phyloP scores from a whole-genome alignment of 2,113 vertebrate species.

The Catagonus wagneri region DNA sequence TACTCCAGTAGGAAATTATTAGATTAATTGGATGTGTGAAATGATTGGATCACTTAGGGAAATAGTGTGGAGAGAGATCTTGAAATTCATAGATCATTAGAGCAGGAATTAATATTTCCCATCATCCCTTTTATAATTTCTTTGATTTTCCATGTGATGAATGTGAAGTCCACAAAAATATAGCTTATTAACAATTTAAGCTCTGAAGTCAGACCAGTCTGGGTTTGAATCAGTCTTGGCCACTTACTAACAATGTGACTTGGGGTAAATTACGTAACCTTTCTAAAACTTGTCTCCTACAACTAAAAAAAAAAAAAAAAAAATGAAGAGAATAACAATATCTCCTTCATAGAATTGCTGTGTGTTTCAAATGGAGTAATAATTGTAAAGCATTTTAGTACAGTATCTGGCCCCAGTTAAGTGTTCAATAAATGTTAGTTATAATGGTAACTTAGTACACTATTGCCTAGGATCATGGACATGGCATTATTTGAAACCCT shows the following conservation, averaged over 20 bases:
- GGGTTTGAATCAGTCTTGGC: not conserved
- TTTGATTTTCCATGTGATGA: not conserved
- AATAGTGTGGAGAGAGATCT: not conserved
- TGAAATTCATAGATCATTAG: not conserved
- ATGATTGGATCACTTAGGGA: not conserved
- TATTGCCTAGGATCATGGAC: not conserved
- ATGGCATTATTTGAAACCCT: not conserved
- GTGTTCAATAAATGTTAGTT: not conserved
- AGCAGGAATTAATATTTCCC: not conserved
- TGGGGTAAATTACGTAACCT: not conserved
- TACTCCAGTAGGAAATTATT: not conserved
- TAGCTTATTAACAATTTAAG: not conserved
- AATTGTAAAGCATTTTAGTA: slow-evolving; percentile 6
- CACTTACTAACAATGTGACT: not conserved
- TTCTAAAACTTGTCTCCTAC: not conserved
- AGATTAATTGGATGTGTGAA: not conserved
- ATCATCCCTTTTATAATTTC: not conserved
- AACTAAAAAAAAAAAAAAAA: not conserved
- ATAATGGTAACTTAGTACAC: not conserved
- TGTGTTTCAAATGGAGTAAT: slow-evolving; percentile 15
- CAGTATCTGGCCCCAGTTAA: not conserved
- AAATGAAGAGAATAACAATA: not conserved
- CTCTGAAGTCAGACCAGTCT: not conserved
- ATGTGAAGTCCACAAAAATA: not conserved
- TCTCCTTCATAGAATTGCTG: not conserved